Conservation (phyloP, 2,888 invertebrate genomes). For the Aleiodes leptofemur region DNA sequence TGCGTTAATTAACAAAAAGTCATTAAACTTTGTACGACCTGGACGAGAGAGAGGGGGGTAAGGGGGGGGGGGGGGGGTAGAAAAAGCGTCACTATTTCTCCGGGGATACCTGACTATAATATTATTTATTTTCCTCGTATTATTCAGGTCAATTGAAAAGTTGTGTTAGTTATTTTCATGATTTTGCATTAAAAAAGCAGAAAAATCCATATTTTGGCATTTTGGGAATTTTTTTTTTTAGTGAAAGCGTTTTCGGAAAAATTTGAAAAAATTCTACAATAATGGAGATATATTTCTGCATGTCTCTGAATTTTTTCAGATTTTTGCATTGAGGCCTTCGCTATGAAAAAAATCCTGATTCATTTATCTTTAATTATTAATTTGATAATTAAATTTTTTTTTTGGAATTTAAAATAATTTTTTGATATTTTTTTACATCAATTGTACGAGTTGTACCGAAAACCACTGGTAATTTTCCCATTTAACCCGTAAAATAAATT, state of each 20-base stretch:
- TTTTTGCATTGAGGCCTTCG: too few species aligned
- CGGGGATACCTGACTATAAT: slow-evolving; percentile 40
- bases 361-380: too few species aligned
- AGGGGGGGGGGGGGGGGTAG: slow-evolving; percentile 29
- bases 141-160: slow-evolving; percentile 52
- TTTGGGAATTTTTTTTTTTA: too few species aligned
- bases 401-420: too few species aligned
- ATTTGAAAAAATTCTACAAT: too few species aligned
- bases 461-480: slow-evolving; percentile 73
- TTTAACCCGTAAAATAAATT: slow-evolving; percentile 74
- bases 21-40: slow-evolving; percentile 73
- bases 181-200: too few species aligned
- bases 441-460: slow-evolving; percentile 60
- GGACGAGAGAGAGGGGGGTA: neutral
- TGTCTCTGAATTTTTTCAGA: too few species aligned
- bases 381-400: too few species aligned
- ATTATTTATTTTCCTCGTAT: neutral
- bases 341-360: too few species aligned
- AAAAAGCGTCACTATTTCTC: slow-evolving; percentile 47
- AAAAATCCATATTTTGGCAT: too few species aligned
- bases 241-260: too few species aligned
- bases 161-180: neutral
- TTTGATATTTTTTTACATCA: neutral
- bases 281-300: too few species aligned
- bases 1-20: slow-evolving; percentile 75